These are phyloP conservation scores for Chesias legatella DNA, from an alignment of 2,888 invertebrate genomes.

Conservation along the genomic window DNA sequence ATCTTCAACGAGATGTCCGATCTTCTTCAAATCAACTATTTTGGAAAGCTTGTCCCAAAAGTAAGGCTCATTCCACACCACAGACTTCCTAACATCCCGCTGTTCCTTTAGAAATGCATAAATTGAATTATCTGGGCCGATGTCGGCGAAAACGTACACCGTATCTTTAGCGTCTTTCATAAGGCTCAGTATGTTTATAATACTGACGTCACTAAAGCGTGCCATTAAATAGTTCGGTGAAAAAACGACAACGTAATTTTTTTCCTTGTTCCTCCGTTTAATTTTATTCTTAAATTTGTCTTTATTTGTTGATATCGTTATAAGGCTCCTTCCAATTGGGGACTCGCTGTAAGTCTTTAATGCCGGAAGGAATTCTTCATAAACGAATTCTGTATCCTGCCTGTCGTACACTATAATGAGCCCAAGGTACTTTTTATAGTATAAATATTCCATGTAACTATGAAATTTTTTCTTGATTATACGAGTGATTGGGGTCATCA, in stretches of 20 bases:
- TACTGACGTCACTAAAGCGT: constrained; percentile 62
- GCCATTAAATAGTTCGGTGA: constrained; percentile 66
- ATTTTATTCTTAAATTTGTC: constrained; percentile 24
- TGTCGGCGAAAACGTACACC: constrained; percentile 62
- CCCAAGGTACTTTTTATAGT: constrained; percentile 5
- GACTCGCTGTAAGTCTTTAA: constrained; percentile 46
- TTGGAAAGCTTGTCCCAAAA: constrained; percentile 58
- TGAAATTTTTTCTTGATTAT: constrained; percentile 7
- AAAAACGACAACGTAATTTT: constrained; percentile 45
- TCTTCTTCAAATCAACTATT: constrained; percentile 32
- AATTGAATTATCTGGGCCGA: constrained; percentile 66
- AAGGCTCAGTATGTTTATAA: constrained; percentile 65
- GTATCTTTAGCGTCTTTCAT: constrained; percentile 48
- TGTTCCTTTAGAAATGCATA: constrained; percentile 68
- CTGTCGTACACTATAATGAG: constrained; percentile 12
- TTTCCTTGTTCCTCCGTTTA: neutral
- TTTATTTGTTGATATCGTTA: constrained; percentile 35
- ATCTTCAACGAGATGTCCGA: constrained; percentile 17
- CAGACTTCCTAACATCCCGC: constrained; percentile 51
- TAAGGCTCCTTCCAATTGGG: constrained; percentile 39
- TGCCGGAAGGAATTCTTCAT: constrained; percentile 57
- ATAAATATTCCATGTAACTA: constrained; percentile 6
- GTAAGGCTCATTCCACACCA: constrained; percentile 63
- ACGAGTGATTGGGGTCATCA: constrained; percentile 22
- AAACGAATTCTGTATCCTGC: constrained; percentile 58